Conservation (phyloP, 1,140 invertebrate genomes). For the Aphaenogaster floridana region DNA sequence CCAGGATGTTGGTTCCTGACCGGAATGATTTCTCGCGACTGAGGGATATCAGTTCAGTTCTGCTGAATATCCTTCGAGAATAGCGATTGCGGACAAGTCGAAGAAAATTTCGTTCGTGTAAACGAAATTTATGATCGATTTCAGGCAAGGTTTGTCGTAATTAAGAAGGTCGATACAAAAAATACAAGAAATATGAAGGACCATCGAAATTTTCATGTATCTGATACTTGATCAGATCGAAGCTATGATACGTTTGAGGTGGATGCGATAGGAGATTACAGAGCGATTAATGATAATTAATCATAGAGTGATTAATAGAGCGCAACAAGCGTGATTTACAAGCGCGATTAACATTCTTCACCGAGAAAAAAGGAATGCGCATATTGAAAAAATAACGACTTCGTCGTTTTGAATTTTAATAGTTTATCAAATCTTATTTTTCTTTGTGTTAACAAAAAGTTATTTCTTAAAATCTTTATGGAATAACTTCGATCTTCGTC, state of each 20-base stretch:
- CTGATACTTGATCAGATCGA: slow-evolving; percentile 7
- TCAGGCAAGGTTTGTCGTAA: slow-evolving; percentile 13
- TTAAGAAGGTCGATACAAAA: neutral
- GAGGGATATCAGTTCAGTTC: neutral
- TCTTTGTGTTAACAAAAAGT: neutral
- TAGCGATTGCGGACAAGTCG: neutral
- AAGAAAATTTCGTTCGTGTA: slow-evolving; percentile 6
- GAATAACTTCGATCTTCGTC: slow-evolving; percentile 6
- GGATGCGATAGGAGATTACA: neutral
- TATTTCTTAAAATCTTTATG: neutral
- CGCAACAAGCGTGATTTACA: neutral
- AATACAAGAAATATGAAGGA: neutral
- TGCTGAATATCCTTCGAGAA: neutral
- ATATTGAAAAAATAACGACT: slow-evolving; percentile 23
- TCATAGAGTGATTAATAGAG: neutral
- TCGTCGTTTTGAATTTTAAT: slow-evolving; percentile 12
- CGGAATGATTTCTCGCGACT: slow-evolving; percentile 38
- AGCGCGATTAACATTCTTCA: slow-evolving; percentile 27
- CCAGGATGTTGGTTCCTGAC: neutral
- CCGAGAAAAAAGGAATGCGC: neutral
- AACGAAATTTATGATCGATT: slow-evolving; percentile 31
- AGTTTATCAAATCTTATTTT: slow-evolving; percentile 1
- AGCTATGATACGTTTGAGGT: neutral
- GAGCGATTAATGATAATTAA: slow-evolving; percentile 26
- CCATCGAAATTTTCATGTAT: neutral